Evolutionary conservation across 2,113 vertebrate species (phyloP).

Genomic region (Perca schrenkii): DNA sequence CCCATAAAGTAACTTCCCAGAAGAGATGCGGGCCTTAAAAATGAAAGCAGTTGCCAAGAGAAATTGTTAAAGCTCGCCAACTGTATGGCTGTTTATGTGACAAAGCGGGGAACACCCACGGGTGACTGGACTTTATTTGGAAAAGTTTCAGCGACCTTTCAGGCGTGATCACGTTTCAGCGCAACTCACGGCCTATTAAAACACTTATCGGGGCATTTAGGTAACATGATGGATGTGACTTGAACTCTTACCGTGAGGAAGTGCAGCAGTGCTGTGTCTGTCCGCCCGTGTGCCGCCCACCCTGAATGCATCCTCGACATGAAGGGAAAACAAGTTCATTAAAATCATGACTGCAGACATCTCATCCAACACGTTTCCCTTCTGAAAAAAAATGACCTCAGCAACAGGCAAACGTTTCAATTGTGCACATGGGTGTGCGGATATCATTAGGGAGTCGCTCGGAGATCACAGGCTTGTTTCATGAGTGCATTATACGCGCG

Average conservation of each 20-base stretch:
- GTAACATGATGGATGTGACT: conserved; percentile 43
- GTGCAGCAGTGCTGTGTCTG: neutral
- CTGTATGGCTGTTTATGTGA: conserved; percentile 74
- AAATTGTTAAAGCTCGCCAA: conserved; percentile 47
- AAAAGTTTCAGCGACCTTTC: conserved; percentile 64
- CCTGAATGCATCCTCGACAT: conserved; percentile 28
- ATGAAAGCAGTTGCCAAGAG: conserved; percentile 49
- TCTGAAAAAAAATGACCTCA: conserved; percentile 2
- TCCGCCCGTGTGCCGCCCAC: conserved; percentile 14
- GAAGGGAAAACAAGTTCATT: conserved; percentile 15
- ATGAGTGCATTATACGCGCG: conserved; percentile 10
- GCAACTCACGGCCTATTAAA: conserved; percentile 51
- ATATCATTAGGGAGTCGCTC: conserved; percentile 22
- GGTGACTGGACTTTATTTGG: conserved; percentile 71
- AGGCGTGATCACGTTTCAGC: conserved; percentile 58
- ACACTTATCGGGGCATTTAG: conserved; percentile 51
- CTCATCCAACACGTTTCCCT: neutral
- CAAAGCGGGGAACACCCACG: conserved; percentile 68
- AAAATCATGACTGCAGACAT: conserved; percentile 19
- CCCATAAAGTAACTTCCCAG: neutral
- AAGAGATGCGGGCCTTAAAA: conserved; percentile 26
- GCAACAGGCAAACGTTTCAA: neutral
- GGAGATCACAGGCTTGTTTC: conserved; percentile 33
- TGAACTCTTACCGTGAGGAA: conserved; percentile 18
- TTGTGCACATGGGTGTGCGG: neutral